These are phyloP conservation scores for Mylabris phalerata DNA, from an alignment of 1,140 invertebrate genomes.

Conservation along the genomic window DNA sequence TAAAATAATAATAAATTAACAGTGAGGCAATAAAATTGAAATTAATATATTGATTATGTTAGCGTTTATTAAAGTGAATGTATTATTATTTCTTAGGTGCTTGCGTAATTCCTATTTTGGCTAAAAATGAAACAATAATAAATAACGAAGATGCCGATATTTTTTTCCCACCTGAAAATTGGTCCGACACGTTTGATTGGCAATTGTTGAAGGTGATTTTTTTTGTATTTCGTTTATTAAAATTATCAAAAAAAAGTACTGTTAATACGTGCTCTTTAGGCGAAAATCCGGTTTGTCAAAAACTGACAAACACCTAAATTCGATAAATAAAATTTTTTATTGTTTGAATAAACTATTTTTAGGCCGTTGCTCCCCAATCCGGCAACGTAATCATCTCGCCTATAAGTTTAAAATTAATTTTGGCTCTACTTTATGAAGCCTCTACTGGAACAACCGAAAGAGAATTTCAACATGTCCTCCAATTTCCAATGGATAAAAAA, in stretches of 20 bases:
- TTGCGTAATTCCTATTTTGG: background rate
- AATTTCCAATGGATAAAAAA: slow-evolving; percentile 47
- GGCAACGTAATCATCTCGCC: slow-evolving; percentile 73
- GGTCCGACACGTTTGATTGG: slow-evolving; percentile 55
- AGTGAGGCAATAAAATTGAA: background rate
- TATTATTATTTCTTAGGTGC: background rate
- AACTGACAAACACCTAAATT: slow-evolving; percentile 1
- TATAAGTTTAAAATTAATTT: slow-evolving; percentile 66
- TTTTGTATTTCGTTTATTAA: background rate
- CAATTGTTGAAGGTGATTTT: slow-evolving; percentile 47
- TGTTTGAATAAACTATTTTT: slow-evolving; percentile 14
- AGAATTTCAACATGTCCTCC: slow-evolving; percentile 52
- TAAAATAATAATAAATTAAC: background rate
- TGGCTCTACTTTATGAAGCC: slow-evolving; percentile 67
- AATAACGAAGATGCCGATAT: slow-evolving; percentile 48
- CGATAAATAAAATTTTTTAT: background rate
- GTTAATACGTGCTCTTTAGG: no score
- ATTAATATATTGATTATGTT: background rate
- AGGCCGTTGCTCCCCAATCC: slow-evolving; percentile 29
- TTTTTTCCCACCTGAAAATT: slow-evolving; percentile 45
- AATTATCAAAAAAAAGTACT: background rate
- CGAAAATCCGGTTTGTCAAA: no score
- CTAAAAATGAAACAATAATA: background rate
- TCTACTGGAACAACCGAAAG: slow-evolving; percentile 55
- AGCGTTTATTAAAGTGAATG: background rate